These are phyloP conservation scores for Hydrophis major DNA, from an alignment of 2,797 vertebrate species.

Conservation along the genomic window DNA sequence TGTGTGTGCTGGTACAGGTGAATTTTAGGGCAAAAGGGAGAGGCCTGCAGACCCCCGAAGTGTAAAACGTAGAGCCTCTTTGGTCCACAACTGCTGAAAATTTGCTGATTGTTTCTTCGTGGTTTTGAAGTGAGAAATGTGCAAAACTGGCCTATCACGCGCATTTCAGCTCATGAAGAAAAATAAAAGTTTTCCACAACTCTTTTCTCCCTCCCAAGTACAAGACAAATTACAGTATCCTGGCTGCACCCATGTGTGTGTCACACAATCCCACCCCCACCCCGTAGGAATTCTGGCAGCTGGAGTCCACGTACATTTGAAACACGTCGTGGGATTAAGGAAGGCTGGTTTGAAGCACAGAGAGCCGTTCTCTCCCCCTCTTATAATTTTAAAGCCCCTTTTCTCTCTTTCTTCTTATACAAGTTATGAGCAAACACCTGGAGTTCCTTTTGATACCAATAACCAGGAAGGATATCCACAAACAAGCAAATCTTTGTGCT, in stretches of 20 bases:
- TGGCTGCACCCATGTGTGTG: not conserved
- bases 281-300: not conserved
- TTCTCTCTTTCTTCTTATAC: not conserved
- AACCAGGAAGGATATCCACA: not conserved
- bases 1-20: not conserved
- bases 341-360: not conserved
- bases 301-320: not conserved
- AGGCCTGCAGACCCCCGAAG: not conserved
- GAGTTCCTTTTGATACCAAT: not conserved
- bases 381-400: not conserved
- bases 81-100: not conserved
- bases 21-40: not conserved
- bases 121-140: not conserved
- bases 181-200: not conserved
- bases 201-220: not conserved
- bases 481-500: not conserved
- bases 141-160: not conserved
- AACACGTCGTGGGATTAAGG: not conserved
- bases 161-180: not conserved
- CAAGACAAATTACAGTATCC: not conserved
- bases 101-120: not conserved
- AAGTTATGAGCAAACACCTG: not conserved
- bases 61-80: not conserved
- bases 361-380: not conserved
- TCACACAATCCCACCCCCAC: not conserved